These are phyloP conservation scores for Phoeniculus purpureus DNA, from an alignment of 2,797 vertebrate genomes.

Conservation along the genomic window DNA sequence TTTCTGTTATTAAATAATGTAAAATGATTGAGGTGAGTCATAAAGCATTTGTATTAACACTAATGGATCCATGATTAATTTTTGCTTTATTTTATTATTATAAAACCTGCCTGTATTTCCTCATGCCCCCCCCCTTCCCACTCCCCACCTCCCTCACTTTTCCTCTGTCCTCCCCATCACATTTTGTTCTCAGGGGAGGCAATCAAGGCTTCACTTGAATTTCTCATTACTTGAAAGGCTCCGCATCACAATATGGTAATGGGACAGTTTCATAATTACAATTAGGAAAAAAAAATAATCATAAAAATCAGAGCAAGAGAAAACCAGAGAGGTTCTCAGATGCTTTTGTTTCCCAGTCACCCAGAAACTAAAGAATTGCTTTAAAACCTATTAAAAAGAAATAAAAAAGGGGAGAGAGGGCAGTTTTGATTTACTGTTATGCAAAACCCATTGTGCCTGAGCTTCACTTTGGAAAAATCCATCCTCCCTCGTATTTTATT, in stretches of 20 bases:
- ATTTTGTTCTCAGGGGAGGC: conserved; percentile 62
- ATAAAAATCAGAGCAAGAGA: conserved; percentile 5
- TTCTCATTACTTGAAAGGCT: conserved; percentile 68
- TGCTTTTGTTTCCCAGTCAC: conserved; percentile 47
- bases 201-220: conserved; percentile 70
- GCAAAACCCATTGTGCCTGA: neutral
- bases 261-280: conserved; percentile 61
- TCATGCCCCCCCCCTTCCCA: neutral
- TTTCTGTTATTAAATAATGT: conserved; percentile 62
- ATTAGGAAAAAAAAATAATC: neutral
- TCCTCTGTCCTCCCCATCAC: conserved; percentile 43
- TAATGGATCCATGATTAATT: conserved; percentile 55
- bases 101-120: conserved; percentile 30
- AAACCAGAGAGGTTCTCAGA: conserved; percentile 39
- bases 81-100: conserved; percentile 50
- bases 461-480: neutral
- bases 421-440: neutral
- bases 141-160: neutral
- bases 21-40: conserved; percentile 45
- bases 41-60: conserved; percentile 64
- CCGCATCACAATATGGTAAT: conserved; percentile 66
- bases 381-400: neutral
- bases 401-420: neutral
- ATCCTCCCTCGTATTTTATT: neutral
- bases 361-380: conserved; percentile 35